Evolutionary conservation across 2,113 vertebrate species (phyloP), one percentile per base, ranked within the genome.

Genomic region (Tragelaphus strepsiceros): DNA sequence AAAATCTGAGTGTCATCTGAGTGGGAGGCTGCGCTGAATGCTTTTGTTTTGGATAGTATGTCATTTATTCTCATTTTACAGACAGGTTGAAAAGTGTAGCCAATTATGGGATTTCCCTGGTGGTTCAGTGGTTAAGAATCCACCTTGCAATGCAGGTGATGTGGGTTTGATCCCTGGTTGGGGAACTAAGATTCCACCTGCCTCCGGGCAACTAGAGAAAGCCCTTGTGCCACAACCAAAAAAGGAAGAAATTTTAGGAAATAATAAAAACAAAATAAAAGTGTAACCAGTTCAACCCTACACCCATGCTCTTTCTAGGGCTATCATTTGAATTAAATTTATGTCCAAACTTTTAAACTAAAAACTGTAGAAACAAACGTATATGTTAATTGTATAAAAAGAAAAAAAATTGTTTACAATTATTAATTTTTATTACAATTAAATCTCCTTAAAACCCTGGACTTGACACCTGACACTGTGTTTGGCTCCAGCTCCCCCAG

Each of bases 291-390:
- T 88, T 81, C 64, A 84, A 95, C 39, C 71, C n/a, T 32, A 85
- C 19, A 61, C 30, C n/a, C 53, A 53, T 58, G 39, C 13, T 77
- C 43, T 81, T 93, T 1, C 77, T 53, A 54, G 22, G 86, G 14
- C 53, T 93, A 1, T 64, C 26, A 21, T 88, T 96, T 82, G 51
- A 59, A 82, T 96, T 94, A 91, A 54, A 81, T 92, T 80, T 74
- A 30, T 67, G 64, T 94, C 62, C 32, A 84, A 83, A 43, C 35
- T 74, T 97, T 87, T 58, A 84, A 96, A 74, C 22, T 43, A 59
- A 49, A 94, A 94, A 62, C 32, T 64, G 15, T 22, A 56, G 85
- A 77, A 85, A 88, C 39, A 81, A 94, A 88, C 85, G 10, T 71
- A 22, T 54, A 54, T 96, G n/a, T 84, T 83, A 30, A 80, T 53